Conservation (phyloP, 2,888 invertebrate genomes). For the Drosophila setosimentum region DNA sequence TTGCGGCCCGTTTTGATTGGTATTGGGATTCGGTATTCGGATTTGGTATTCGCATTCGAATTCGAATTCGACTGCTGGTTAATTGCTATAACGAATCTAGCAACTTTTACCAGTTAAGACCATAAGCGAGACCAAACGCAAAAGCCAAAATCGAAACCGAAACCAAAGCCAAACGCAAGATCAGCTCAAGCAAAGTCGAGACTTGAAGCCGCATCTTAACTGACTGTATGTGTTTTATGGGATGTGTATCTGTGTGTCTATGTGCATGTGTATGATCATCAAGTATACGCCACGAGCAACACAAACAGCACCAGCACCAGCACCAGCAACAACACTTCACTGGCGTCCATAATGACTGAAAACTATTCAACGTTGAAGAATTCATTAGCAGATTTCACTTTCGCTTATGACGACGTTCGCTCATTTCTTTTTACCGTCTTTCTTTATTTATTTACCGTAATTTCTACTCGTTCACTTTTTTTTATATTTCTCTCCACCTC, state of each 20-base stretch:
- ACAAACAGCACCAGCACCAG: conserved; percentile 19
- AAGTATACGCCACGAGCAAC: conserved; percentile 63
- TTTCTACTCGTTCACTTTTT: conserved; percentile 78
- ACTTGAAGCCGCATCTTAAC: conserved; percentile 41
- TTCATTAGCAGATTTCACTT: conserved; percentile 85
- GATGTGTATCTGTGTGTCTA: conserved; percentile 4
- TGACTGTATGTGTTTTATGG: neutral
- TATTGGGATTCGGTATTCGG: neutral
- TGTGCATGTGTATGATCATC: conserved; percentile 37
- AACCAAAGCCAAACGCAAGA: conserved; percentile 39
- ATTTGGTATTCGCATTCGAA: conserved; percentile 1
- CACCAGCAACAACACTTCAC: conserved; percentile 39
- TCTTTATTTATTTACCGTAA: conserved; percentile 77
- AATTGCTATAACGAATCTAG: conserved; percentile 81
- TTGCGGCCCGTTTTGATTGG: conserved; percentile 14
- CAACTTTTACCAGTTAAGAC: conserved; percentile 72
- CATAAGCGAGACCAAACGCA: conserved; percentile 49
- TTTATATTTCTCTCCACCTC: conserved; percentile 13
- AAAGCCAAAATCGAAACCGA: conserved; percentile 37
- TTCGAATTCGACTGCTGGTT: conserved; percentile 47
- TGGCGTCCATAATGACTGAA: conserved; percentile 79
- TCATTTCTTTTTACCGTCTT: conserved; percentile 67
- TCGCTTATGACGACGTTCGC: conserved; percentile 83
- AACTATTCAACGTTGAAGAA: conserved; percentile 84
- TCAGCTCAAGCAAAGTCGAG: conserved; percentile 41